Percentiles rank a stretch among this genome's conserved stretches.
Conservation (phyloP, 1,140 invertebrate species). For the Formica exsecta region DNA sequence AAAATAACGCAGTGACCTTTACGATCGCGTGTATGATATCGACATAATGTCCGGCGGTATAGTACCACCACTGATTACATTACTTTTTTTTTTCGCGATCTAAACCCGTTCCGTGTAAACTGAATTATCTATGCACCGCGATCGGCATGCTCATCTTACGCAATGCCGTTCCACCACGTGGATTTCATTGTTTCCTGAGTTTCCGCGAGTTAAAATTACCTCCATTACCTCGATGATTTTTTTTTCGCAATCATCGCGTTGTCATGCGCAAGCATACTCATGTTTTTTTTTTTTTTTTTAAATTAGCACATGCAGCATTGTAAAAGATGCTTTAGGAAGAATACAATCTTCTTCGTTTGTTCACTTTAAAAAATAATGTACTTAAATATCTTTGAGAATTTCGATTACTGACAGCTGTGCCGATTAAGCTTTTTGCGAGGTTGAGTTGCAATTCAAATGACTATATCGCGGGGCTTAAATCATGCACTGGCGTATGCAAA, state of each 20-base stretch:
- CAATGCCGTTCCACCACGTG: slow-evolving; percentile 46
- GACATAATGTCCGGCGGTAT: slow-evolving; percentile 57
- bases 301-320: neutral
- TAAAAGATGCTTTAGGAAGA: neutral
- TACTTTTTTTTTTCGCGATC: slow-evolving; percentile 28
- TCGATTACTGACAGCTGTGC: neutral
- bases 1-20: slow-evolving; percentile 72
- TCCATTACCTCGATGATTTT: slow-evolving; percentile 9
- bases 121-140: slow-evolving; percentile 62
- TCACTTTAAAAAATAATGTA: neutral
- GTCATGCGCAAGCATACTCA: neutral
- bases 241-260: slow-evolving; percentile 35
- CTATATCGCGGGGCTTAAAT: slow-evolving; percentile 15
- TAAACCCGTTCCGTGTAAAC: slow-evolving; percentile 58
- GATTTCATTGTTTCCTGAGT: slow-evolving; percentile 56
- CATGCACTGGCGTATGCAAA: slow-evolving; percentile 16
- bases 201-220: neutral
- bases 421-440: neutral
- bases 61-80: slow-evolving; percentile 56
- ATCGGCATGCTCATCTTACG: slow-evolving; percentile 61
- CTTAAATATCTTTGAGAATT: neutral
- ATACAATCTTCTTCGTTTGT: neutral
- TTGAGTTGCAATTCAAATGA: neutral
- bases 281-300: neutral
- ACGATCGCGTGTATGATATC: slow-evolving; percentile 66